These are phyloP conservation scores for Sarcophaga variegata DNA, from an alignment of 2,888 invertebrate species.

Conservation along the genomic window DNA sequence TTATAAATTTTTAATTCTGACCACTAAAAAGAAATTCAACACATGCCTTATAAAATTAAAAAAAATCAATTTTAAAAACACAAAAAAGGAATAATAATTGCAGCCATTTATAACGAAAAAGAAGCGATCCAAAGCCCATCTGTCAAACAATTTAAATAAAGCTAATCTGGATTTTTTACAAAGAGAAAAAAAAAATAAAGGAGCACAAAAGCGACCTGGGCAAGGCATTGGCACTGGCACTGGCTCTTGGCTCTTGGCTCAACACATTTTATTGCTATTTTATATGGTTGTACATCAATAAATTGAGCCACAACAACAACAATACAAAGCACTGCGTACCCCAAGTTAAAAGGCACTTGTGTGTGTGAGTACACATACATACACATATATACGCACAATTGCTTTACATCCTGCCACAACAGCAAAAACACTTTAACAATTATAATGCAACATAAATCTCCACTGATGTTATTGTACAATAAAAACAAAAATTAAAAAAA, in stretches of 20 bases:
- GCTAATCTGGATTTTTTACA: slow-evolving; percentile 44
- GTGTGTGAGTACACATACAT: background rate
- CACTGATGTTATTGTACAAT: slow-evolving; percentile 74
- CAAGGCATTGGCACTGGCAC: background rate
- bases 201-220: background rate
- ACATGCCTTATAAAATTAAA: background rate
- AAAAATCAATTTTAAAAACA: slow-evolving; percentile 39
- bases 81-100: background rate
- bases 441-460: slow-evolving; percentile 77
- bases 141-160: slow-evolving; percentile 33
- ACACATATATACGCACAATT: slow-evolving; percentile 11
- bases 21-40: too few relatives aligned
- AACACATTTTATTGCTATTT: background rate
- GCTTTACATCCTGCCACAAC: background rate
- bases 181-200: background rate
- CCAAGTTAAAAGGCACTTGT: background rate
- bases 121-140: slow-evolving; percentile 4
- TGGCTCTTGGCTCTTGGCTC: slow-evolving; percentile 1
- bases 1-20: too few relatives aligned
- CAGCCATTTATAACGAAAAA: slow-evolving; percentile 12
- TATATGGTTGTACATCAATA: background rate
- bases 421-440: background rate
- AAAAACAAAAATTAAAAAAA: slow-evolving; percentile 77
- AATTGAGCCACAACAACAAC: background rate
- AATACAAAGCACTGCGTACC: slow-evolving; percentile 24